Conservation (phyloP, 2,888 invertebrate genomes). For the Drosophila barbarae region DNA sequence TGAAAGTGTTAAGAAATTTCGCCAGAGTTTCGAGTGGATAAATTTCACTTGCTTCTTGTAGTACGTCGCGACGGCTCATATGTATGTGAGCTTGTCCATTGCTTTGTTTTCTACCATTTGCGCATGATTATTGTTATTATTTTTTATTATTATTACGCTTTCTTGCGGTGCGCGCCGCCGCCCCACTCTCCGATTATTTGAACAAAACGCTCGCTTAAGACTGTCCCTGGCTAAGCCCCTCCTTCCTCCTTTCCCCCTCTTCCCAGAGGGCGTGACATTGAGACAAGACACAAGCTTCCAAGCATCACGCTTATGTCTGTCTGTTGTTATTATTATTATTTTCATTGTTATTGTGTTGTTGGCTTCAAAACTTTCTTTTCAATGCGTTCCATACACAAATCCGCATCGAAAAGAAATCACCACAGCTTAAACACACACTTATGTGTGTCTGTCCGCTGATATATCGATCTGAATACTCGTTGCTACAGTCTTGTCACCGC, state of each 20-base stretch:
- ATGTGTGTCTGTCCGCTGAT: neutral
- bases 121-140: constrained; percentile 56
- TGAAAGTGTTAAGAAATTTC: constrained; percentile 70
- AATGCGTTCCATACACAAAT: constrained; percentile 35
- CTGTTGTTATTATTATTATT: constrained; percentile 19
- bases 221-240: constrained; percentile 11
- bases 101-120: constrained; percentile 60
- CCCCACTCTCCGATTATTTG: constrained; percentile 49
- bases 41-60: constrained; percentile 57
- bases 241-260: neutral
- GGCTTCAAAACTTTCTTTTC: constrained; percentile 63
- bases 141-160: constrained; percentile 60
- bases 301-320: constrained; percentile 22
- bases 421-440: constrained; percentile 29
- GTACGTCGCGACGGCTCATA: constrained; percentile 5
- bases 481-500: constrained; percentile 15
- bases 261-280: constrained; percentile 62
- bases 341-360: constrained; percentile 11
- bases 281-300: constrained; percentile 49
- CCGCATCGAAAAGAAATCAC: constrained; percentile 62
- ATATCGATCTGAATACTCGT: constrained; percentile 22
- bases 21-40: constrained; percentile 46
- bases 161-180: constrained; percentile 35
- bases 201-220: constrained; percentile 43
- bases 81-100: constrained; percentile 9